These are phyloP conservation scores for Augochlora pura DNA, from an alignment of 1,140 invertebrate genomes.

Conservation along the genomic window DNA sequence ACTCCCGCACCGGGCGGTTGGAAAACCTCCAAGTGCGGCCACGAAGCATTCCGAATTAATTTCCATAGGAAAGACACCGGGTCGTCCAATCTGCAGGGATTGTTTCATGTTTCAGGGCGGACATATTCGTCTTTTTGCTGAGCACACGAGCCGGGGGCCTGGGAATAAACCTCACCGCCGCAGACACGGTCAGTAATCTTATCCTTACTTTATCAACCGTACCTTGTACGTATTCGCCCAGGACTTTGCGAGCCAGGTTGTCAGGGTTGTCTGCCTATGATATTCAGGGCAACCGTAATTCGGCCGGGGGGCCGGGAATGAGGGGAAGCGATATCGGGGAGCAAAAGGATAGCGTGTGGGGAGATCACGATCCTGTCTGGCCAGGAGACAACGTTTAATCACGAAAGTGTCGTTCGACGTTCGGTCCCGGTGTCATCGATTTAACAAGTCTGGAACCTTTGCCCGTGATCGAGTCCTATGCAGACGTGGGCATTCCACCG, in stretches of 20 bases:
- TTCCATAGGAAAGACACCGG: conserved; percentile 66
- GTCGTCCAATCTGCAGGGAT: conserved; percentile 54
- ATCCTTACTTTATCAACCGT: conserved; percentile 28
- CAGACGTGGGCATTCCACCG: background rate
- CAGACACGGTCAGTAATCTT: conserved; percentile 90
- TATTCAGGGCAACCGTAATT: background rate
- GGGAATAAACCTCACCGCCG: conserved; percentile 98
- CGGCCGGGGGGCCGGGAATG: background rate
- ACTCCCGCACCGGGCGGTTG: background rate
- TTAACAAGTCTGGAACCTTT: conserved; percentile 10
- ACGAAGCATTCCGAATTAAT: conserved; percentile 60
- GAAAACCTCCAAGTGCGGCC: conserved; percentile 64
- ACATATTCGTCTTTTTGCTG: conserved; percentile 97
- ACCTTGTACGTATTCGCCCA: conserved; percentile 39
- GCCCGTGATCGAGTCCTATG: background rate
- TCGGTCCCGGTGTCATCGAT: conserved; percentile 11
- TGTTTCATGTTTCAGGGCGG: conserved; percentile 83
- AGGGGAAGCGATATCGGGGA: background rate
- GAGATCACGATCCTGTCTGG: conserved; percentile 5
- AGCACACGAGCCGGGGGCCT: conserved; percentile 98
- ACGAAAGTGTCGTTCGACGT: background rate
- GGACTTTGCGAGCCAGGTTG: background rate
- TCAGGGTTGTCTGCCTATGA: background rate
- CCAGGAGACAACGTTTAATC: background rate
- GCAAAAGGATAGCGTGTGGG: conserved; percentile 11